A percentile compares a stretch with the other conserved stretches of the same genome.
These are phyloP conservation scores for Merluccius polli DNA, from an alignment of 2,797 vertebrate species.

Conservation along the genomic window DNA sequence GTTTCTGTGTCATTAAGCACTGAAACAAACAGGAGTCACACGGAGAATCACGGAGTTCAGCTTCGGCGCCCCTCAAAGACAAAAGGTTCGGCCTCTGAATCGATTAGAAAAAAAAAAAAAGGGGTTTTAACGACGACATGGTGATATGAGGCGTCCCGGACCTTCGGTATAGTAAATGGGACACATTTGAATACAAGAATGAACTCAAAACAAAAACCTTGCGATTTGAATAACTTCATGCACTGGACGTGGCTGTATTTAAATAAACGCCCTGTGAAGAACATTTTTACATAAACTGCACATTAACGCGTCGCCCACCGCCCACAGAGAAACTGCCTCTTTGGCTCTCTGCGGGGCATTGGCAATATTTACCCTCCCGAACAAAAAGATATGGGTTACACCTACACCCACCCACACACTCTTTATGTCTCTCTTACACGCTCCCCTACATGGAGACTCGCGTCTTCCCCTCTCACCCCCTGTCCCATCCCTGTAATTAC, in stretches of 20 bases:
- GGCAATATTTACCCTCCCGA: background rate
- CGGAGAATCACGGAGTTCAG: conserved; percentile 55
- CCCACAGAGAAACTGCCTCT: background rate
- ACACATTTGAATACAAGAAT: background rate
- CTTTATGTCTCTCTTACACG: conserved; percentile 1
- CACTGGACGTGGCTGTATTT: background rate
- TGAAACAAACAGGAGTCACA: conserved; percentile 65
- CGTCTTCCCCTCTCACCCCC: conserved; percentile 24
- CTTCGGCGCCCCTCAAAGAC: conserved; percentile 42
- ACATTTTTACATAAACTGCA: background rate
- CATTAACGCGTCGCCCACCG: background rate
- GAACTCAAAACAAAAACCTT: background rate
- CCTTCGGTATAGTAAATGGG: background rate
- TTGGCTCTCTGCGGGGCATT: background rate
- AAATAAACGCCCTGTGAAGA: background rate
- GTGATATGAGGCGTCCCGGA: background rate
- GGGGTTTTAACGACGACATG: background rate
- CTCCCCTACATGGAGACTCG: conserved; percentile 11
- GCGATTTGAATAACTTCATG: background rate
- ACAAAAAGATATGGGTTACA: conserved; percentile 16
- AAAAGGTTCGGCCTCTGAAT: conserved; percentile 27
- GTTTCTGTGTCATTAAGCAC: conserved; percentile 78
- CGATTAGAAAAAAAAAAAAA: background rate
- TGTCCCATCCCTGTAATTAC: conserved; percentile 69
- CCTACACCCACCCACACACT: conserved; percentile 8